Conservation (phyloP, 2,888 invertebrate genomes). For the Anaspis maculata region DNA sequence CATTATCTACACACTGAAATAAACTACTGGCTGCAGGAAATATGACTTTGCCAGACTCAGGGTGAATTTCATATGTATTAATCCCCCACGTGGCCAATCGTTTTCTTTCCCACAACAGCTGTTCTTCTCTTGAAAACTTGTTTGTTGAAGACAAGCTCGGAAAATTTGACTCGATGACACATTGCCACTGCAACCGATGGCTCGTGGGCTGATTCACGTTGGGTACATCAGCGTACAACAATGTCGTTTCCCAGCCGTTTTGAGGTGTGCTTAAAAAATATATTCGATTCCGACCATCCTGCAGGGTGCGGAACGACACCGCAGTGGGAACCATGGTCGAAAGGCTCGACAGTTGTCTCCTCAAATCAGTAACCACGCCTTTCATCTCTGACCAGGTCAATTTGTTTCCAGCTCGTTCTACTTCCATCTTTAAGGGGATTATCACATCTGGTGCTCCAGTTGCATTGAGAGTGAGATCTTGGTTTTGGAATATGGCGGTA, state of each 20-base stretch:
- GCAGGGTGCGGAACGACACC: constrained; percentile 69
- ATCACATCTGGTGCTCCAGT: constrained; percentile 23
- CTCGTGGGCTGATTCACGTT: constrained; percentile 48
- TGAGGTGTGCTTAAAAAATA: constrained; percentile 86
- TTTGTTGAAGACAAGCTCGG: constrained; percentile 51
- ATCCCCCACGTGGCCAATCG: constrained; percentile 89
- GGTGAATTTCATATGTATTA: constrained; percentile 84
- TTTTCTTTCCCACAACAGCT: constrained; percentile 84
- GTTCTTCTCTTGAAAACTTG: constrained; percentile 77
- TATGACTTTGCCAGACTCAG: constrained; percentile 72
- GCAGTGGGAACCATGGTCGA: constrained; percentile 77
- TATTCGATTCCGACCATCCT: constrained; percentile 73
- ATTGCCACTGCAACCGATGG: constrained; percentile 64
- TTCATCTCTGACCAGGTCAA: constrained; percentile 72
- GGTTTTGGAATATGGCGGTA: background rate
- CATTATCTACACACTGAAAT: constrained; percentile 74
- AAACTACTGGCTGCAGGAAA: constrained; percentile 86
- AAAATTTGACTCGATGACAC: constrained; percentile 70
- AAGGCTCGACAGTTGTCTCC: constrained; percentile 68
- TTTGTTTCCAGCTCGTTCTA: constrained; percentile 28
- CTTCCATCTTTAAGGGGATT: constrained; percentile 18
- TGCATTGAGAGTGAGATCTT: constrained; percentile 1
- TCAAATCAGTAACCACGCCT: constrained; percentile 69
- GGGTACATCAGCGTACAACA: constrained; percentile 78
- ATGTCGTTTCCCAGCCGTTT: constrained; percentile 83